Base-by-base conservation (phyloP, 2,797 vertebrate genomes). In the Rhynchonycteris naso region DNA sequence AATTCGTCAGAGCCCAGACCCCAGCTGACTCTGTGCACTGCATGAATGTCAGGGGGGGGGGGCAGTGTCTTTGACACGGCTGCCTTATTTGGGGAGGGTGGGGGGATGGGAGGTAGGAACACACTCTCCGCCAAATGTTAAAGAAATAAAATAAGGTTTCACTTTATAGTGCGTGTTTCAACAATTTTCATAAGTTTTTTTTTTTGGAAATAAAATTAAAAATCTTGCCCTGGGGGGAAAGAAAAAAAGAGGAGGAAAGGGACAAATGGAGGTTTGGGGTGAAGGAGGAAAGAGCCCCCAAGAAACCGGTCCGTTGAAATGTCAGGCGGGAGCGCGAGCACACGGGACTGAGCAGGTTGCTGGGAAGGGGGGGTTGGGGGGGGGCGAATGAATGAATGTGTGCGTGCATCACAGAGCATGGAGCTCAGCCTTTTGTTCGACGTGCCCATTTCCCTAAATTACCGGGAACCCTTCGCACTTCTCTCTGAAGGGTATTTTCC, bases 1-100 rank as follows among this genome's bases (percentile, higher is more conserved):
- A 99, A 99, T 99, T 98, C 99, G 99, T 99, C 98, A 98, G 99
- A 99, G 98, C 98, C 97, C 98, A 99, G 99, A 99, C 99, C 99
- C 98, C 97, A 99, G 99, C 98, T 99, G 99, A 99, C 99, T 99
- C 98, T 97, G 98, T 98, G 99, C 98, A 95, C 98, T 97, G 98
- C 98, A 97, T 99, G 98, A 99, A 99, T 99, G 99, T 99, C 98
- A 99, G 99, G 99, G 99, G 98, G 98, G 98, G 98, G 98, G 98
- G 98, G 98, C 98, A 98, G 98, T 98, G 98, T 98, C 98, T 98
- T 98, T 99, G 99, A 99, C 99, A 99, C 98, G 98, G 97, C 98
- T 98, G 98, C 98, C 98, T 98, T 98, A 98, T 98, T 97, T 65
- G 74, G 96, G 33, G 63, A 56, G 97, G 4, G 21, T 1, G 30